Conservation (phyloP, 2,797 vertebrate species). For the Semaprochilodus insignis region DNA sequence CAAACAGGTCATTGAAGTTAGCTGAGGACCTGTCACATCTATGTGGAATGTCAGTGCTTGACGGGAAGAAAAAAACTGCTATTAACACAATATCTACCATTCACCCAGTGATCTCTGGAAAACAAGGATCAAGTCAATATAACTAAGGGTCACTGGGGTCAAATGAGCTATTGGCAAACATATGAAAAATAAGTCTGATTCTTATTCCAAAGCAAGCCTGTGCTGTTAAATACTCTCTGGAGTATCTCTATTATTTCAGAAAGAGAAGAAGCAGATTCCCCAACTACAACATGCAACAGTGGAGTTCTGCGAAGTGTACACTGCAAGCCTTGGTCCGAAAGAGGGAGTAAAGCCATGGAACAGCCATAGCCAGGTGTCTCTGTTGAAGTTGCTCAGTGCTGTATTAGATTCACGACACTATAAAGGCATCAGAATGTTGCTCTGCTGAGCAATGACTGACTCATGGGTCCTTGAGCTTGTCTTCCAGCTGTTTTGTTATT, state of each 20-base stretch:
- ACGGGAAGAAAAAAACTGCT: neutral
- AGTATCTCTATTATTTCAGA: neutral
- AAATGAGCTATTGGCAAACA: neutral
- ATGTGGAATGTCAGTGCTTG: neutral
- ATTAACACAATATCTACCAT: neutral
- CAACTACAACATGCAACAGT: neutral
- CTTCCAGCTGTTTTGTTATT: conserved; percentile 7
- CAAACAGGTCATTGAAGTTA: neutral
- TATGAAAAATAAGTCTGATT: neutral
- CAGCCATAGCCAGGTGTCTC: neutral
- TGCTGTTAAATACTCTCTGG: neutral
- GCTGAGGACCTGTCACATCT: neutral
- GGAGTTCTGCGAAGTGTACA: neutral
- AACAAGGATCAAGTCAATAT: neutral
- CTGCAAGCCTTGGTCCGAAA: neutral
- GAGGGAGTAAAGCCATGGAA: neutral
- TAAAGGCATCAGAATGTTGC: neutral
- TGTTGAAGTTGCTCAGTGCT: neutral
- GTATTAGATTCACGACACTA: neutral
- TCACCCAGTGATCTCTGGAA: neutral
- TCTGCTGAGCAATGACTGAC: conserved; percentile 20
- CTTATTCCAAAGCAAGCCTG: neutral
- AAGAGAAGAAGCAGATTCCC: neutral
- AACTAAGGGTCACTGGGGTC: neutral
- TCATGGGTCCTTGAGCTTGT: conserved; percentile 32